A percentile compares a stretch with the other conserved stretches of the same genome.
Conservation (phyloP, 2,888 invertebrate genomes). For the Cheilosia pagana region DNA sequence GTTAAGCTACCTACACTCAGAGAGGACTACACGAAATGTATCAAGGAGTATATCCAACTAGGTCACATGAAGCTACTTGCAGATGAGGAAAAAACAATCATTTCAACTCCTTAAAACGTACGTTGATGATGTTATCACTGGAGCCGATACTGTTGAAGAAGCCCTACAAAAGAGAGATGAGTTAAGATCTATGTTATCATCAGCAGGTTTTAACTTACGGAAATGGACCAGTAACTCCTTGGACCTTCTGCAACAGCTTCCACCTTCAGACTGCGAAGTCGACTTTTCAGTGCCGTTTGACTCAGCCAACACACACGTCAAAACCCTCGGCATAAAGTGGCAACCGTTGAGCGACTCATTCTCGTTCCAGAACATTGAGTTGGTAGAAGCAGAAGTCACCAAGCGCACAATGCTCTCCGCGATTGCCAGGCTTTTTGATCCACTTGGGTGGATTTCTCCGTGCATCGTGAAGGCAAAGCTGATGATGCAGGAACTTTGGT, state of each 20-base stretch:
- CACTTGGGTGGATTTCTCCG: slow-evolving; percentile 40
- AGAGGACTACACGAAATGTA: slow-evolving; percentile 20
- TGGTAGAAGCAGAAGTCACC: neutral
- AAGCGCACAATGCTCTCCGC: slow-evolving; percentile 29
- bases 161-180: slow-evolving; percentile 15
- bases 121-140: slow-evolving; percentile 11
- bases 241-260: slow-evolving; percentile 3
- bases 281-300: neutral
- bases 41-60: slow-evolving; percentile 20
- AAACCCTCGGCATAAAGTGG: slow-evolving; percentile 35
- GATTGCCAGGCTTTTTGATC: slow-evolving; percentile 41
- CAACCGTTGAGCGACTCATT: slow-evolving; percentile 4
- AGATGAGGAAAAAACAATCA: neutral
- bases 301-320: slow-evolving; percentile 16
- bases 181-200: slow-evolving; percentile 1
- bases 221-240: slow-evolving; percentile 20
- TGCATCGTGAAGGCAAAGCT: slow-evolving; percentile 20
- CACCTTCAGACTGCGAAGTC: slow-evolving; percentile 3
- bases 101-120: slow-evolving; percentile 12
- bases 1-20: slow-evolving; percentile 10
- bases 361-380: slow-evolving; percentile 16
- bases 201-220: slow-evolving; percentile 24
- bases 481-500: slow-evolving; percentile 37
- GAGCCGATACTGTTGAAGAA: slow-evolving; percentile 19
- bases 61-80: slow-evolving; percentile 23